These are phyloP conservation scores for Diorhabda sublineata DNA, from an alignment of 1,140 invertebrate genomes.

Conservation along the genomic window DNA sequence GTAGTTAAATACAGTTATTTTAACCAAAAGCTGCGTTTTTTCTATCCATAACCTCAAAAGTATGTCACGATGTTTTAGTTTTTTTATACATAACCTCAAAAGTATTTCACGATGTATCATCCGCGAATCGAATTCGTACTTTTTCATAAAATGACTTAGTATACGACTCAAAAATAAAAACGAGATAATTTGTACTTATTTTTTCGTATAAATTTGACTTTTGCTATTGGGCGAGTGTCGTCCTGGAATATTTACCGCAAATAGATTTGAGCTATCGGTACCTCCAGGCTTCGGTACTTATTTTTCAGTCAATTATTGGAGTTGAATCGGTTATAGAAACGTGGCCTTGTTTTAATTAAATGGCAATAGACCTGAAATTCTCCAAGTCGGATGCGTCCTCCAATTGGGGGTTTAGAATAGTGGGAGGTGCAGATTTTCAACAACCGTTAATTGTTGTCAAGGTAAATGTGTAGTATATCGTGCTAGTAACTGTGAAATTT, in stretches of 20 bases:
- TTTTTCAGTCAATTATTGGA: background rate
- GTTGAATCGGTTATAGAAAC: background rate
- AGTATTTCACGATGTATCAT: too few relatives aligned
- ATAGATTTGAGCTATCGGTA: background rate
- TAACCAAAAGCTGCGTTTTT: too few relatives aligned
- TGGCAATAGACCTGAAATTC: constrained; percentile 57
- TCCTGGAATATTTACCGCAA: background rate
- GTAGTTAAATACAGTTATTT: too few relatives aligned
- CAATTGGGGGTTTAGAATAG: constrained; percentile 85
- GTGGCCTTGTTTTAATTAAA: constrained; percentile 24
- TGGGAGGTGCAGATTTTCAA: constrained; percentile 78
- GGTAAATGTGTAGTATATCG: constrained; percentile 51
- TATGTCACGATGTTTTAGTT: too few relatives aligned
- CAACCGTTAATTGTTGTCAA: constrained; percentile 77
- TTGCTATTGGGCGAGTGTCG: background rate
- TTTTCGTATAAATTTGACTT: too few relatives aligned
- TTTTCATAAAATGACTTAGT: background rate
- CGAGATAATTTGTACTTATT: too few relatives aligned
- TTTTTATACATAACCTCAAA: too few relatives aligned
- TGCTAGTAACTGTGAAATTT: too few relatives aligned
- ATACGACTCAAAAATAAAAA: background rate
- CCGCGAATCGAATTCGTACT: too few relatives aligned
- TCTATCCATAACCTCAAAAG: too few relatives aligned
- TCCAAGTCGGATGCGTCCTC: constrained; percentile 57
- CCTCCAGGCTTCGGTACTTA: constrained; percentile 1